phyloP scores from a whole-genome alignment of 2,888 invertebrate species.

The Phalera bucephala region DNA sequence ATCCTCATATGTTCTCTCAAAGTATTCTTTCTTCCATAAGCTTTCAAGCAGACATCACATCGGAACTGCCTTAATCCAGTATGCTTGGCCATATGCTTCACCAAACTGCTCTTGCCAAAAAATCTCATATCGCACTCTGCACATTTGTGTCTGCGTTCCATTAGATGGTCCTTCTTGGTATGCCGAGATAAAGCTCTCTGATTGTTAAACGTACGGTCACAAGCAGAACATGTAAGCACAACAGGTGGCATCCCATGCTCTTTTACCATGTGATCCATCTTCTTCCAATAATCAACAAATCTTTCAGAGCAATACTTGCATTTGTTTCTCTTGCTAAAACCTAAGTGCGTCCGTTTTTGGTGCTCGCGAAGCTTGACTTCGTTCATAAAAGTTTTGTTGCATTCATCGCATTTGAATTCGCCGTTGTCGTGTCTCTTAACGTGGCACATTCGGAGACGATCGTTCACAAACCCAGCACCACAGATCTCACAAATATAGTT shows the following conservation, averaged over 20 bases:
- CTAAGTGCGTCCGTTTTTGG: slow-evolving; percentile 25
- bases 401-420: slow-evolving; percentile 48
- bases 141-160: slow-evolving; percentile 63
- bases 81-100: slow-evolving; percentile 55
- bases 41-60: slow-evolving; percentile 56
- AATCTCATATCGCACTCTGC: slow-evolving; percentile 65
- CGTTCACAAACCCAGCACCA: slow-evolving; percentile 44
- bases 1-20: slow-evolving; percentile 54
- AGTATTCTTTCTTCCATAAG: slow-evolving; percentile 50
- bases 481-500: slow-evolving; percentile 54
- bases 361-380: slow-evolving; percentile 29
- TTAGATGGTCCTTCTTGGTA: slow-evolving; percentile 61
- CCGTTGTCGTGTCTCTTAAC: slow-evolving; percentile 46
- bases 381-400: slow-evolving; percentile 46
- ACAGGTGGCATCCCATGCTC: slow-evolving; percentile 47
- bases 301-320: slow-evolving; percentile 47
- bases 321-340: slow-evolving; percentile 39
- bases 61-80: slow-evolving; percentile 47
- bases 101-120: slow-evolving; percentile 40
- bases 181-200: slow-evolving; percentile 48
- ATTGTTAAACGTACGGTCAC: slow-evolving; percentile 50
- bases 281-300: slow-evolving; percentile 54
- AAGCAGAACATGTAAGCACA: slow-evolving; percentile 52
- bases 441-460: slow-evolving; percentile 40
- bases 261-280: slow-evolving; percentile 52